phyloP scores from a whole-genome alignment of 2,888 invertebrate genomes.

The Nomada ruficornis region DNA sequence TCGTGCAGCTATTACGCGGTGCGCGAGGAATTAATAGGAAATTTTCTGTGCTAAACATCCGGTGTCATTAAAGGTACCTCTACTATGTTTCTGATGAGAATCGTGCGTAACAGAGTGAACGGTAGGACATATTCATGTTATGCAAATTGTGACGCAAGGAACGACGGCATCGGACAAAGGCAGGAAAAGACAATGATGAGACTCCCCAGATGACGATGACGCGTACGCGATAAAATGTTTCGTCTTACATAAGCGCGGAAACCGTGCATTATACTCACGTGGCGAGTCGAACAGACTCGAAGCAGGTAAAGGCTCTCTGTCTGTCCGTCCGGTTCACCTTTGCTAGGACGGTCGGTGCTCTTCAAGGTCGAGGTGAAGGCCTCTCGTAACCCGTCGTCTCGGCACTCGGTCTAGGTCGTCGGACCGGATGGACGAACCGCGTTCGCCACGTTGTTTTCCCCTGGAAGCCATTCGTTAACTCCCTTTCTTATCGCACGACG shows the following conservation, averaged over 20 bases:
- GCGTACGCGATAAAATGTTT: constrained; percentile 54
- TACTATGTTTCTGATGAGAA: neutral
- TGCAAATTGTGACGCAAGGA: constrained; percentile 30
- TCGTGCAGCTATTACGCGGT: too few relatives aligned
- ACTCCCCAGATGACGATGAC: constrained; percentile 42
- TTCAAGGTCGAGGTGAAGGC: constrained; percentile 81
- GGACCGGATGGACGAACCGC: constrained; percentile 58
- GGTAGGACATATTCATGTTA: neutral
- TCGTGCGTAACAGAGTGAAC: neutral
- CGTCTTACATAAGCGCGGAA: constrained; percentile 77
- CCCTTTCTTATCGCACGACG: neutral
- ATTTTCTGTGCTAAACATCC: too few relatives aligned
- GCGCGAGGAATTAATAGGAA: too few relatives aligned
- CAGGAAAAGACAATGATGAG: constrained; percentile 42
- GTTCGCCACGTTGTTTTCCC: constrained; percentile 22
- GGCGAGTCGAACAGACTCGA: constrained; percentile 63
- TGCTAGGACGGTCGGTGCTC: constrained; percentile 77
- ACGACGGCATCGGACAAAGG: constrained; percentile 16
- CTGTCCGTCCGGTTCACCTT: constrained; percentile 74
- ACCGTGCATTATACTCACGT: constrained; percentile 74
- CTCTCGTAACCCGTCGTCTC: constrained; percentile 69
- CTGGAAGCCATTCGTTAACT: neutral
- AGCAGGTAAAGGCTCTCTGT: constrained; percentile 49
- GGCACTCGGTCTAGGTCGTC: constrained; percentile 69
- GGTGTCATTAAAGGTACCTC: neutral